These are phyloP conservation scores for Tursiops truncatus DNA, from an alignment of 2,113 vertebrate genomes.

Conservation along the genomic window DNA sequence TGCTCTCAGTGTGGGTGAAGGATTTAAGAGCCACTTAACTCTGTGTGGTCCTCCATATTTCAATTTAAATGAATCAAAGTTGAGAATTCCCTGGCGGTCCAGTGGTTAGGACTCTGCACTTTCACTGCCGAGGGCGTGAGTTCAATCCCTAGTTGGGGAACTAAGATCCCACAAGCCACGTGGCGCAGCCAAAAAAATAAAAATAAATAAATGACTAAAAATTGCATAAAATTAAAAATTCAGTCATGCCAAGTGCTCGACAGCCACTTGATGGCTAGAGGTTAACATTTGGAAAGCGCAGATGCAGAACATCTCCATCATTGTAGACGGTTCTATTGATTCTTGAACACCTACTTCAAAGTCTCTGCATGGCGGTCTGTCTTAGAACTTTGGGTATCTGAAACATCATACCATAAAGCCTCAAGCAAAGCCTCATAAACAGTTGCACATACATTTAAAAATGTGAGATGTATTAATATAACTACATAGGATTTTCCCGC, in stretches of 20 bases:
- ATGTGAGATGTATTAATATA: not conserved
- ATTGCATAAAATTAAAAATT: slow-evolving; percentile 15
- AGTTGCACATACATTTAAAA: not conserved
- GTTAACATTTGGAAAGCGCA: not conserved
- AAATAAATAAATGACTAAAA: not conserved
- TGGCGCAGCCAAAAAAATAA: not conserved
- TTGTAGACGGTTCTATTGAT: not conserved
- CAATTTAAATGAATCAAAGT: not conserved
- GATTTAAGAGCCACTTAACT: not conserved
- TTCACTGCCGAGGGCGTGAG: not conserved
- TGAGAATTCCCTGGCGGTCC: not conserved
- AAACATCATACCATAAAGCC: slow-evolving; percentile 27
- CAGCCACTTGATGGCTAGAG: not conserved
- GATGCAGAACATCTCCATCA: not conserved
- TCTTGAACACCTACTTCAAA: not conserved
- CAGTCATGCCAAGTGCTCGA: not conserved
- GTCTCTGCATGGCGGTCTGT: not conserved
- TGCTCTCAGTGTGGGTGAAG: not conserved
- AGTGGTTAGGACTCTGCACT: not conserved
- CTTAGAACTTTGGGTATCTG: slow-evolving; percentile 21
- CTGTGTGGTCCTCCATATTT: not conserved
- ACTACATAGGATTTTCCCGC: slow-evolving; percentile 22
- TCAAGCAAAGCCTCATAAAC: slow-evolving; percentile 7
- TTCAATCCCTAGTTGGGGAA: not conserved
- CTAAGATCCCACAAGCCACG: not conserved